Percentiles rank a stretch among this genome's conserved stretches.
phyloP scores from a whole-genome alignment of 2,797 vertebrate species.

The Harpagifer antarcticus region DNA sequence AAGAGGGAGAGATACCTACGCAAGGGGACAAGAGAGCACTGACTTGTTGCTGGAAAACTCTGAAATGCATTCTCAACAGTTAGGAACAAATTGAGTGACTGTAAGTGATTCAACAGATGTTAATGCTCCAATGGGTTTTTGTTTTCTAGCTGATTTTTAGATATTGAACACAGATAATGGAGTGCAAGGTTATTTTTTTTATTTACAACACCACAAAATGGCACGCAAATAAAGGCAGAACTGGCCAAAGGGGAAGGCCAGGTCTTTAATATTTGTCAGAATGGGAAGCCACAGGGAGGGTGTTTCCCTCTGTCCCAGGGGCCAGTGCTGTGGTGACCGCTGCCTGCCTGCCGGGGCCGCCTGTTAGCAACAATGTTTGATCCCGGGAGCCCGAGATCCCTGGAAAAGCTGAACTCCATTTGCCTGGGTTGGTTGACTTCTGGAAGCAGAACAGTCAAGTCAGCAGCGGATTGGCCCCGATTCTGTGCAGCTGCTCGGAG shows the following conservation, averaged over 20 bases:
- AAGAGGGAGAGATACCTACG: slow-evolving; percentile 11
- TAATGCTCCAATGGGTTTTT: slow-evolving; percentile 29
- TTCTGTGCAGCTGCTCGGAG: slow-evolving; percentile 78
- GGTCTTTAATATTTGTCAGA: slow-evolving; percentile 90
- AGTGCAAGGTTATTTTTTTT: slow-evolving; percentile 54
- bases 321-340: slow-evolving; percentile 80
- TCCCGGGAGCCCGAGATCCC: slow-evolving; percentile 76
- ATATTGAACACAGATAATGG: slow-evolving; percentile 78
- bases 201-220: slow-evolving; percentile 84
- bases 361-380: slow-evolving; percentile 81
- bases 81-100: slow-evolving; percentile 27
- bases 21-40: not conserved
- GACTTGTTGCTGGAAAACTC: slow-evolving; percentile 19
- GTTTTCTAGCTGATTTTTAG: slow-evolving; percentile 64
- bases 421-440: slow-evolving; percentile 79
- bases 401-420: slow-evolving; percentile 83
- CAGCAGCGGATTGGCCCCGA: slow-evolving; percentile 73
- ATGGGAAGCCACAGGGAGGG: slow-evolving; percentile 87
- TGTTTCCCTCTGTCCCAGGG: slow-evolving; percentile 84
- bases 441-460: slow-evolving; percentile 86
- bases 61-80: slow-evolving; percentile 26
- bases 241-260: slow-evolving; percentile 80
- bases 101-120: slow-evolving; percentile 55
- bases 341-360: slow-evolving; percentile 75
- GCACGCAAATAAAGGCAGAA: slow-evolving; percentile 85